Conservation (phyloP, 2,797 vertebrate genomes). For the Aplochiton taeniatus region DNA sequence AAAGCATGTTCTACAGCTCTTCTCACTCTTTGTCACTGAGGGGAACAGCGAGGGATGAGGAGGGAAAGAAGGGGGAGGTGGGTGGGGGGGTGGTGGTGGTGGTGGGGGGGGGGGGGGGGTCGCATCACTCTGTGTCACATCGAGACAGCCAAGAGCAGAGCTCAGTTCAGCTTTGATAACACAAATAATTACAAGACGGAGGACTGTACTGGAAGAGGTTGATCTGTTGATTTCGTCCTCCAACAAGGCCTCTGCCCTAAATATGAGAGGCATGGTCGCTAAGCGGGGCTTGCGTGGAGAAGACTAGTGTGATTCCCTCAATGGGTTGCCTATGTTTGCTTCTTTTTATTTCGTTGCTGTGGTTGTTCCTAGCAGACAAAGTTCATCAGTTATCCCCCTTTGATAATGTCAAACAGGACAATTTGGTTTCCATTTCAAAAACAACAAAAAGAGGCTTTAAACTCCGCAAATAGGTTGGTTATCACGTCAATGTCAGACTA, state of each 20-base stretch:
- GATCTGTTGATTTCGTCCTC: too few relatives aligned
- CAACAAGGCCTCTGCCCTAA: too few relatives aligned
- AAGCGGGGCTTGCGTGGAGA: not conserved
- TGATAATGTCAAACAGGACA: conserved; percentile 46
- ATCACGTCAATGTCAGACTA: conserved; percentile 51
- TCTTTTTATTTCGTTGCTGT: conserved; percentile 9
- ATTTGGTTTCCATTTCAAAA: conserved; percentile 36
- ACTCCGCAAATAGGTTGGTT: conserved; percentile 53
- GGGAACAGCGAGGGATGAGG: conserved; percentile 37
- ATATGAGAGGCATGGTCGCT: too few relatives aligned
- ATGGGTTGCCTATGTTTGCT: conserved; percentile 33
- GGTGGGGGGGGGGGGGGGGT: not conserved
- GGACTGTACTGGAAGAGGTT: too few relatives aligned
- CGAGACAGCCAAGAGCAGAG: too few relatives aligned
- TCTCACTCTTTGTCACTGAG: conserved; percentile 57
- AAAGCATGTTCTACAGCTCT: conserved; percentile 67
- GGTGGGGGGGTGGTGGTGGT: not conserved
- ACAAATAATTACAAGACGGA: too few relatives aligned
- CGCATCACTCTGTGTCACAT: not conserved
- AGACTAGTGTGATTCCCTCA: conserved; percentile 10
- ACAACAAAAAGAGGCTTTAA: conserved; percentile 52
- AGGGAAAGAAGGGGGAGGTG: not conserved
- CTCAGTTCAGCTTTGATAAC: too few relatives aligned
- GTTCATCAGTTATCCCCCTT: conserved; percentile 45
- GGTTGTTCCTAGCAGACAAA: conserved; percentile 45